phyloP scores from a whole-genome alignment of 2,797 vertebrate genomes.

The Mustela erminea region DNA sequence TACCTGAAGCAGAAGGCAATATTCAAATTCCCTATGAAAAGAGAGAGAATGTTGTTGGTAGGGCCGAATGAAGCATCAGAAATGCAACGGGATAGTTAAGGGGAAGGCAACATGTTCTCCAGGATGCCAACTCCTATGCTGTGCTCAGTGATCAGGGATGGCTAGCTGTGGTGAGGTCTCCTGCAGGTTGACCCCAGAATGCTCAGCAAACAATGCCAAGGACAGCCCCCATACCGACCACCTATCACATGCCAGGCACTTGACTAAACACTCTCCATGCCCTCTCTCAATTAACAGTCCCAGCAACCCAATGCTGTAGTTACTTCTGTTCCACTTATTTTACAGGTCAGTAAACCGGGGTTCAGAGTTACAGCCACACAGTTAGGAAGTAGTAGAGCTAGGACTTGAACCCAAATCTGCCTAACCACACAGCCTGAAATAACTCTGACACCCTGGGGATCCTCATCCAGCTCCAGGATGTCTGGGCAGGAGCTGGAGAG shows the following conservation, averaged over 20 bases:
- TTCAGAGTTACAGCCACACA: background rate
- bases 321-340: background rate
- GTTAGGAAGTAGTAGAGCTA: background rate
- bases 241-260: background rate
- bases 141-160: background rate
- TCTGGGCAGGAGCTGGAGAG: background rate
- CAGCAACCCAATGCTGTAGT: background rate
- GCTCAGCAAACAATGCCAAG: background rate
- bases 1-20: constrained; percentile 33
- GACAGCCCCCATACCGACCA: background rate
- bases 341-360: background rate
- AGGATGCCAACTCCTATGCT: background rate
- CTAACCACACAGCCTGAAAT: background rate
- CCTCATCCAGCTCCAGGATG: background rate
- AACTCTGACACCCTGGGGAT: background rate
- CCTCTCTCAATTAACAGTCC: background rate
- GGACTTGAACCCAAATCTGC: background rate
- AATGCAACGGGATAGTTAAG: background rate
- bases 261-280: background rate
- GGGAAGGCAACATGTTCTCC: background rate
- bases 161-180: background rate
- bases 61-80: background rate
- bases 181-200: background rate
- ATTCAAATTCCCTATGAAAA: background rate
- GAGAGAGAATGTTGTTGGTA: constrained; percentile 22